Evolutionary conservation across 2,113 vertebrate genomes (phyloP), one percentile per base, ranked within the genome.

Genomic region (Pagrus major): DNA sequence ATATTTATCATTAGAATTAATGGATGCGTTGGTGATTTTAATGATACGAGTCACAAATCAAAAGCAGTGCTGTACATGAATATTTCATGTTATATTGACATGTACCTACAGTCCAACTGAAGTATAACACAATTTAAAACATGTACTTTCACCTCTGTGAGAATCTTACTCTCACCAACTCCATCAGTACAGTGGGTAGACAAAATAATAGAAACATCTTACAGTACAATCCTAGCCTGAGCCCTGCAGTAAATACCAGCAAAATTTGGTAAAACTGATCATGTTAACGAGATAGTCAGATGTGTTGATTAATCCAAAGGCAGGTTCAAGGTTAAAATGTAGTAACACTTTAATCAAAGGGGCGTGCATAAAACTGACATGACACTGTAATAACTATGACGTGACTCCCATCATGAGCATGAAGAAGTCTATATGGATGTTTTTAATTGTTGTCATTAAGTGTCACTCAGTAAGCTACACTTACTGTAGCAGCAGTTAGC

Each of bases 1-100:
- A n/a, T 51, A 49, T 74, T 76, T 51, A 77, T 58, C 27, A 18
- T 27, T 27, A 27, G 39, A 52, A 58, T 16, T 23, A 20, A 66
- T 33, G 25, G n/a, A 64, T 27, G 10, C 3, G 8, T 44, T 15
- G 20, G 2, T n/a, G 56, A 18, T 73, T 59, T 60, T 44, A 61
- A 27, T 27, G 18, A 23, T 5, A 31, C 51, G 21, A 69, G 15
- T 41, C 31, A 42, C 44, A 49, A 10, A 20, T 42, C 10, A 61
- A 25, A 25, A 39, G 21, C 35, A 15, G 1, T 16, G 10, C 11
- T 60, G 21, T 20, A 8, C n/a, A 41, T 61, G 25, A 21, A 23
- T 5, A 25, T 23, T 35, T 67, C 42, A 21, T 25, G 31, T 47
- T 4, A 46, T 10, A 47, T 6, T 33, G 65, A 37, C 44, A 4